Percentiles rank a stretch among this genome's conserved stretches.
These are phyloP conservation scores for Epiblema foenella DNA, from an alignment of 2,888 invertebrate genomes.

Conservation along the genomic window DNA sequence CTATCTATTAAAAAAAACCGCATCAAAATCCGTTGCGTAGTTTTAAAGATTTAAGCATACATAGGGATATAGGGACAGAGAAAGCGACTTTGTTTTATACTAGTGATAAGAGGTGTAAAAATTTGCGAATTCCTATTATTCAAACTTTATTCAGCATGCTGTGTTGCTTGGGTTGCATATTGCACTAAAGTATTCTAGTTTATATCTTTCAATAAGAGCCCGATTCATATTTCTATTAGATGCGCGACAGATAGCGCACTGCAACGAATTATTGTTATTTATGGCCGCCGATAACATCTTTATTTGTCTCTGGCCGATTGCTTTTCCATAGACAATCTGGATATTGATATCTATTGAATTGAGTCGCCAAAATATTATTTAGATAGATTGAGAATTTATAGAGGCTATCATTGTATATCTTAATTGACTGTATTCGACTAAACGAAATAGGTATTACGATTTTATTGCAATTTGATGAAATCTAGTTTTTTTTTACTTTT, in stretches of 20 bases:
- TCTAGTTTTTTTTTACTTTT: no score
- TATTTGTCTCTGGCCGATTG: slow-evolving; percentile 66
- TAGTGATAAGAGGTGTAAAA: no score
- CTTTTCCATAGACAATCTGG: slow-evolving; percentile 54
- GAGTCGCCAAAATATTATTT: slow-evolving; percentile 35
- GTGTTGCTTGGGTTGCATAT: no score
- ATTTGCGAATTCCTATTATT: no score
- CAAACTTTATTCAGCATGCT: no score
- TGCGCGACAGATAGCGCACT: slow-evolving; percentile 59
- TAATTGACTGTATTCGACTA: slow-evolving; percentile 16
- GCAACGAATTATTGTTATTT: slow-evolving; percentile 68
- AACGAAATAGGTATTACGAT: not conserved
- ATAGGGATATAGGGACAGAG: no score
- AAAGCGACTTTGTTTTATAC: no score
- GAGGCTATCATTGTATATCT: slow-evolving; percentile 2
- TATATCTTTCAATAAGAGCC: slow-evolving; percentile 68
- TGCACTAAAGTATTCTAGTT: not conserved
- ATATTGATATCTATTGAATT: slow-evolving; percentile 45
- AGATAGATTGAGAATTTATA: slow-evolving; percentile 15
- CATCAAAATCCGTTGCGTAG: no score
- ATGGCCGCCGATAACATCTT: slow-evolving; percentile 73
- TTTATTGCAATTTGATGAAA: not conserved
- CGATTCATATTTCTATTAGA: slow-evolving; percentile 78
- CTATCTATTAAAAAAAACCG: no score
- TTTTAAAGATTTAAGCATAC: no score